phyloP scores from a whole-genome alignment of 1,140 invertebrate species.

The Eumaeus atala region DNA sequence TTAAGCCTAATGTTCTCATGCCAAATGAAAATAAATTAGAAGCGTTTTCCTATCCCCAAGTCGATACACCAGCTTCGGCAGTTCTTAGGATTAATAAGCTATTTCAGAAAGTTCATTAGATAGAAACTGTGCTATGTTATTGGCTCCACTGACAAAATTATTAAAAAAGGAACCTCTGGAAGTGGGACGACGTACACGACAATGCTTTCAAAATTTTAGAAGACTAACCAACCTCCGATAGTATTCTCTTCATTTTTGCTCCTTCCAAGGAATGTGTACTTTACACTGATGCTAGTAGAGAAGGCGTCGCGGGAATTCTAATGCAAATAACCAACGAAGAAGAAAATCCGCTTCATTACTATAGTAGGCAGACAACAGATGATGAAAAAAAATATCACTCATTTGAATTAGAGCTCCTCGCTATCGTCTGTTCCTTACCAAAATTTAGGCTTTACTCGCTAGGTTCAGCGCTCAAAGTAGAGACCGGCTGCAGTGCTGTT shows the following conservation, averaged over 20 bases:
- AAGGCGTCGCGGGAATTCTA: slow-evolving; percentile 25
- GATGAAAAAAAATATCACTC: slow-evolving; percentile 17
- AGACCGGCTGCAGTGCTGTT: slow-evolving; percentile 36
- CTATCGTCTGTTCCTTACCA: slow-evolving; percentile 30
- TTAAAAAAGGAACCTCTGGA: slow-evolving; percentile 35
- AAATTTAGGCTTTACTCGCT: slow-evolving; percentile 29
- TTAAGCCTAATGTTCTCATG: too few species aligned
- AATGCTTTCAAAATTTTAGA: slow-evolving; percentile 7
- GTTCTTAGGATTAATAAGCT: slow-evolving; percentile 28
- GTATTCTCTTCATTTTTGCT: neutral
- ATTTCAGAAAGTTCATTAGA: slow-evolving; percentile 44
- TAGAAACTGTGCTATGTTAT: slow-evolving; percentile 32
- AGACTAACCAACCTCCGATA: neutral
- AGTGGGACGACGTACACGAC: slow-evolving; percentile 22
- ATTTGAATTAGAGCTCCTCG: slow-evolving; percentile 35
- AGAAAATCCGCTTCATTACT: slow-evolving; percentile 27
- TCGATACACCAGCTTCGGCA: slow-evolving; percentile 28
- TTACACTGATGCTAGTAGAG: slow-evolving; percentile 25
- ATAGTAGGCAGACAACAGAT: slow-evolving; percentile 14
- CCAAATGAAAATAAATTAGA: too few species aligned
- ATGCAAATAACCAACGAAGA: slow-evolving; percentile 24
- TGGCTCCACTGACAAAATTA: slow-evolving; percentile 31
- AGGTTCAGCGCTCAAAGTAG: slow-evolving; percentile 21
- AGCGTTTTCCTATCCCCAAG: too few species aligned
- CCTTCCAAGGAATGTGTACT: slow-evolving; percentile 17